phyloP scores from a whole-genome alignment of 1,140 invertebrate species.

The Papilio aristodemus region DNA sequence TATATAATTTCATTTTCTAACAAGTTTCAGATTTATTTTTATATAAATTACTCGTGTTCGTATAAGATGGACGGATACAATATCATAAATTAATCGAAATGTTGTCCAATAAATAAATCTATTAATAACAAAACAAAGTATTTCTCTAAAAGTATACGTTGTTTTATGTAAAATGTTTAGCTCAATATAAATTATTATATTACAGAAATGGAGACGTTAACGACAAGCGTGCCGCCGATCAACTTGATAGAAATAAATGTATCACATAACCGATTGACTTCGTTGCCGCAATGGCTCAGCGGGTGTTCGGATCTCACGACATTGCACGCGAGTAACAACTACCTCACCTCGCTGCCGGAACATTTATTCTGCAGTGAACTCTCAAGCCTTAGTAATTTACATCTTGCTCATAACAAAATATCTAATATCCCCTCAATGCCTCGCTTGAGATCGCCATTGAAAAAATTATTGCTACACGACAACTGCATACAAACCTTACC shows the following conservation, averaged over 20 bases:
- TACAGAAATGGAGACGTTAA: constrained; percentile 85
- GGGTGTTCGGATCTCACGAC: constrained; percentile 87
- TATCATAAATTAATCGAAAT: no score
- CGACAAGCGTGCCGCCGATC: constrained; percentile 83
- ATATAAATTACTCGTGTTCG: no score
- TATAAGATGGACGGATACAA: no score
- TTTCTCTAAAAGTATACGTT: no score
- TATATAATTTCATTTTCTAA: no score
- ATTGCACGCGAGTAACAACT: constrained; percentile 88
- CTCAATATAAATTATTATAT: constrained; percentile 46
- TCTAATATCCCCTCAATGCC: constrained; percentile 86
- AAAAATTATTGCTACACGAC: constrained; percentile 88
- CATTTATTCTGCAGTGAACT: constrained; percentile 87
- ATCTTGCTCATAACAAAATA: constrained; percentile 88
- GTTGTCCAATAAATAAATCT: no score
- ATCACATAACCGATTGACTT: constrained; percentile 87
- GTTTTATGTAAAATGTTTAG: not conserved
- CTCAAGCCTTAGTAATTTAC: constrained; percentile 84
- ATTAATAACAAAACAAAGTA: no score
- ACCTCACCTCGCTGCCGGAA: constrained; percentile 85
- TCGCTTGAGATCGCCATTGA: constrained; percentile 83
- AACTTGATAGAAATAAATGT: constrained; percentile 88
- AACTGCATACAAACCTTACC: constrained; percentile 87
- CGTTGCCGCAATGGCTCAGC: constrained; percentile 88
- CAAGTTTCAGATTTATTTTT: no score